Percentiles rank a stretch among this genome's conserved stretches.
These are phyloP conservation scores for Drosophila anomelani DNA, from an alignment of 2,888 invertebrate genomes.

Conservation along the genomic window DNA sequence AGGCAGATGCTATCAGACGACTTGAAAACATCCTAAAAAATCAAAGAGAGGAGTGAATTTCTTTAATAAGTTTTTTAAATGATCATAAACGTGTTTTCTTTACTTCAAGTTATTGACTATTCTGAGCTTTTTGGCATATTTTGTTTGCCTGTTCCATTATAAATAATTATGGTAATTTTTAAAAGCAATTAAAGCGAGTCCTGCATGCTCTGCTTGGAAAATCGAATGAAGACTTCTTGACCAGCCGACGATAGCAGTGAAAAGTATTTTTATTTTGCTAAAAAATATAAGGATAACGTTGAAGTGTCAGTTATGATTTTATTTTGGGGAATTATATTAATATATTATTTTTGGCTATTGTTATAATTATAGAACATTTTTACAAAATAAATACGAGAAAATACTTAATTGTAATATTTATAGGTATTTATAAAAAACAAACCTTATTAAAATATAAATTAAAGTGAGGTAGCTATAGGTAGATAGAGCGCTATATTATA, in stretches of 20 bases:
- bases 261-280: background rate
- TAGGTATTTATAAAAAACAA: too few relatives aligned
- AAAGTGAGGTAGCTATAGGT: too few relatives aligned
- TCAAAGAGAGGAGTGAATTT: background rate
- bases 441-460: too few relatives aligned
- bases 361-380: too few relatives aligned
- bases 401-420: background rate
- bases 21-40: background rate
- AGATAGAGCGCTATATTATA: too few relatives aligned
- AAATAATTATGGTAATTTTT: slow-evolving; percentile 12
- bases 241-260: background rate
- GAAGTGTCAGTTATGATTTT: too few relatives aligned
- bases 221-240: background rate
- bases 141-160: slow-evolving; percentile 10
- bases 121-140: background rate
- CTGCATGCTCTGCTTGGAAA: background rate
- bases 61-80: background rate
- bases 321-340: too few relatives aligned
- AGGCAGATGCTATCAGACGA: background rate
- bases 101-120: background rate
- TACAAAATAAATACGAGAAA: background rate
- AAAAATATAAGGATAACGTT: background rate
- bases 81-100: background rate
- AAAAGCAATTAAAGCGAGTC: slow-evolving; percentile 3
- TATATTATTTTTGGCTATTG: background rate